Conservation (phyloP, 2,888 invertebrate genomes). For the Drosophila eohydei region DNA sequence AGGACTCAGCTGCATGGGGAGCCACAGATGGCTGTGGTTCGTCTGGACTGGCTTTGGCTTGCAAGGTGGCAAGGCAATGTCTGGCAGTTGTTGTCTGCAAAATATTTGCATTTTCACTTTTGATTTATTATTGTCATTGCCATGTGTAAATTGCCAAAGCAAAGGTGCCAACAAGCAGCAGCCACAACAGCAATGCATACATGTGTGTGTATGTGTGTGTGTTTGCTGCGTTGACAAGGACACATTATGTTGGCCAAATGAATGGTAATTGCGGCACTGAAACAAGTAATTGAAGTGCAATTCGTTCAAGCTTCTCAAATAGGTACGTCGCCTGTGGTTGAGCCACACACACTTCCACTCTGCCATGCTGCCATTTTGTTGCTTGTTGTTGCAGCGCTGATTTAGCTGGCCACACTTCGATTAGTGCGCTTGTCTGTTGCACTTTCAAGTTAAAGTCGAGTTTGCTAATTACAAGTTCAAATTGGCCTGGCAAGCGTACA, state of each 20-base stretch:
- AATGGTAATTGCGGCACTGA: conserved; percentile 78
- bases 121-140: conserved; percentile 81
- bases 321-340: conserved; percentile 35
- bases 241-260: conserved; percentile 78
- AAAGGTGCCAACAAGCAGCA: conserved; percentile 75
- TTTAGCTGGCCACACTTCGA: conserved; percentile 50
- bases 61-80: conserved; percentile 42
- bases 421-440: conserved; percentile 36
- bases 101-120: conserved; percentile 81
- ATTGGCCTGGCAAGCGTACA: conserved; percentile 52
- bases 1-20: conserved; percentile 29
- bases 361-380: not conserved
- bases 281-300: conserved; percentile 80
- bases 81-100: conserved; percentile 61
- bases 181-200: conserved; percentile 20
- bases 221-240: conserved; percentile 65
- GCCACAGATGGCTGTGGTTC: conserved; percentile 16
- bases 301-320: conserved; percentile 48
- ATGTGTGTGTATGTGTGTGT: conserved; percentile 4
- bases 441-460: conserved; percentile 43
- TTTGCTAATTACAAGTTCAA: conserved; percentile 71
- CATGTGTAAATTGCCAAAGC: conserved; percentile 79
- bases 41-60: conserved; percentile 37
- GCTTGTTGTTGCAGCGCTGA: conserved; percentile 7
- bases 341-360: not conserved